Conservation (phyloP, 1,140 invertebrate genomes). For the Euglossa dilemma region DNA sequence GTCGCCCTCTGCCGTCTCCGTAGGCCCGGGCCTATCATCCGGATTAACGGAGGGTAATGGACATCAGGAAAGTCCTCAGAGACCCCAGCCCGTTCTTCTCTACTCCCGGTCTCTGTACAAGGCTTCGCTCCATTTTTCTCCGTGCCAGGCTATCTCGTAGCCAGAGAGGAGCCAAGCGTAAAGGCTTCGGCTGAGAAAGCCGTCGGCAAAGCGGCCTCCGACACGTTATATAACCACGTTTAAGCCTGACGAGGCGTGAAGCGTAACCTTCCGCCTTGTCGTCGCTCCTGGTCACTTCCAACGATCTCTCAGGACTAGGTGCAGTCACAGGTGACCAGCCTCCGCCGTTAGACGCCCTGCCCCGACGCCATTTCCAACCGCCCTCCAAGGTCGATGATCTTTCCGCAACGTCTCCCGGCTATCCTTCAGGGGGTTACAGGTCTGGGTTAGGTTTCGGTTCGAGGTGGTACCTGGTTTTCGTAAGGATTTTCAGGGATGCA, state of each 20-base stretch:
- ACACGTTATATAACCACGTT: constrained; percentile 57
- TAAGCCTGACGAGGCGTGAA: constrained; percentile 56
- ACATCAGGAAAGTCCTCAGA: not conserved
- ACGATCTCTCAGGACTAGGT: constrained; percentile 43
- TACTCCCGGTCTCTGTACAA: no score
- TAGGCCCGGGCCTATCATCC: constrained; percentile 6
- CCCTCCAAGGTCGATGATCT: constrained; percentile 50
- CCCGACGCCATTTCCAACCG: not conserved
- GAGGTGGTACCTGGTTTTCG: no score
- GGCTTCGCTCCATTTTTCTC: not conserved
- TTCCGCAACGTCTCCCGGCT: not conserved
- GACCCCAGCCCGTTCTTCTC: not conserved
- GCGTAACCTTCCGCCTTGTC: constrained; percentile 52
- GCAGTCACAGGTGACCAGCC: constrained; percentile 43
- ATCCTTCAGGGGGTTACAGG: not conserved
- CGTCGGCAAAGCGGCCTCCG: constrained; percentile 38
- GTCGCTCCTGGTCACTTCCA: constrained; percentile 28
- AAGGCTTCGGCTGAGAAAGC: constrained; percentile 41
- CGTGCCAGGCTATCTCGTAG: not conserved
- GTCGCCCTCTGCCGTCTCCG: constrained; percentile 8
- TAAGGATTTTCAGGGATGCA: no score
- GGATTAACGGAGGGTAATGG: constrained; percentile 41
- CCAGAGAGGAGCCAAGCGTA: constrained; percentile 6
- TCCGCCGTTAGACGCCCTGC: constrained; percentile 6
- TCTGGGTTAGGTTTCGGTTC: no score